Base-by-base conservation (phyloP, 1,140 invertebrate genomes). In the Drosophila willistoni region DNA sequence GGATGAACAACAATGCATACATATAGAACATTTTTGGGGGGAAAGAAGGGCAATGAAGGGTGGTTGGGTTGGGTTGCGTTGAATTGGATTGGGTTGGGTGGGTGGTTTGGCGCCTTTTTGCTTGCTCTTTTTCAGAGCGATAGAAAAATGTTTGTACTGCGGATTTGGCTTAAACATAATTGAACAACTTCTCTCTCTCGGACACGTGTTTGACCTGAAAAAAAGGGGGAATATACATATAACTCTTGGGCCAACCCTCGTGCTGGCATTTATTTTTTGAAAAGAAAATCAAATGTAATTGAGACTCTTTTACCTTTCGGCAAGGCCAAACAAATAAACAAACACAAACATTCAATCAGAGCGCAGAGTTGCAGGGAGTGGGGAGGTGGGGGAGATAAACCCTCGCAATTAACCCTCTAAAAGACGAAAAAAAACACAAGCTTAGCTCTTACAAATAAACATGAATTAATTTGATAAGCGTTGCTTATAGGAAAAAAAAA, bases 401-500 rank as follows among this genome's bases (percentile, higher is more conserved):
- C 82, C 79, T 86, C 79, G 75, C 82, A 86, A 85, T 86, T 86
- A 86, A 86, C 82, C 83, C 82, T 81, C 82, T 65, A 75, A 81
- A 73, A 71, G 62, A 63, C 29, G 29, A 7, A 29, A 29, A 29
- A 29, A 29, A 29, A 51, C 44, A 62, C 17, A 10, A 51, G 59
- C 70, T 61, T 64, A 76, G 72, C 69, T 19, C 55, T 69, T 77
- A 87, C 83, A 87, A 87, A 87, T 83, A 77, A 87, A 76, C 76
- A 73, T 73, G 87, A 86, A 90, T 90, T 90, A 90, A 90, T 90
- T 90, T 90, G 86, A 90, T 90, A 90, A 90, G 82, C 81, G 84
- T 85, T 85, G 71, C 81, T 56, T 67, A 85, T 69, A 70, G 68
- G 71, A 68, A 51, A 55, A 59, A 68, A 41, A 25, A 25, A 25